A percentile compares a stretch with the other conserved stretches of the same genome.
Evolutionary conservation across 2,113 vertebrate genomes (phyloP).

Genomic region (Eolophus roseicapilla): DNA sequence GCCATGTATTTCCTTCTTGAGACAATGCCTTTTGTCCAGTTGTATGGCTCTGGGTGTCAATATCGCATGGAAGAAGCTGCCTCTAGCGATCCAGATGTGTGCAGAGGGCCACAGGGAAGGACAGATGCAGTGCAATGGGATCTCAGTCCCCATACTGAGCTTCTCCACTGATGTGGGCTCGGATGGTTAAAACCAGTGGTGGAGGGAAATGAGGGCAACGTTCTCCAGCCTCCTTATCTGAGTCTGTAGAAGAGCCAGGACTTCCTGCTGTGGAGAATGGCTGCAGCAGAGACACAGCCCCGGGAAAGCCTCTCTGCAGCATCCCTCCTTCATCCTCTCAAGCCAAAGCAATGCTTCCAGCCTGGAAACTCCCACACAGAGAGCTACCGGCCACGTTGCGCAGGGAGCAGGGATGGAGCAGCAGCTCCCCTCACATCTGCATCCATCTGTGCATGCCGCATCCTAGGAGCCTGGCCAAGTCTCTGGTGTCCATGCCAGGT

Average conservation of each 20-base stretch:
- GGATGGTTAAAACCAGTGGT: neutral
- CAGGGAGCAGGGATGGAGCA: neutral
- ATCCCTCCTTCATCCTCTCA: neutral
- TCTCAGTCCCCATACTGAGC: neutral
- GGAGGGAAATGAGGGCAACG: neutral
- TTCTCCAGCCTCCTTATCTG: conserved; percentile 17
- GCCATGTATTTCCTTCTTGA: too few relatives aligned
- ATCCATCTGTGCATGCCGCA: neutral
- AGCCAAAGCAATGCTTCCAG: neutral
- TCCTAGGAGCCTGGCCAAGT: neutral
- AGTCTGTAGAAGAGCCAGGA: neutral
- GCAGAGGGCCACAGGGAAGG: neutral
- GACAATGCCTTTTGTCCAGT: too few relatives aligned
- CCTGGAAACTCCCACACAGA: neutral
- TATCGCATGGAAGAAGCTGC: neutral
- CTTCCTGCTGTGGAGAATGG: neutral
- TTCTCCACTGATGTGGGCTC: neutral
- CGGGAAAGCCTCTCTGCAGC: neutral
- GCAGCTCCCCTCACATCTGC: neutral
- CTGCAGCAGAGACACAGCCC: neutral
- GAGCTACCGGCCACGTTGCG: accelerated
- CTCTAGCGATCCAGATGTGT: neutral
- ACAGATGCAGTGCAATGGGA: neutral
- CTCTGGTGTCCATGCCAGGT: neutral
- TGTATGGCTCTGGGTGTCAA: too few relatives aligned